phyloP scores from a whole-genome alignment of 2,888 invertebrate species.

The Brachypterus glaber region DNA sequence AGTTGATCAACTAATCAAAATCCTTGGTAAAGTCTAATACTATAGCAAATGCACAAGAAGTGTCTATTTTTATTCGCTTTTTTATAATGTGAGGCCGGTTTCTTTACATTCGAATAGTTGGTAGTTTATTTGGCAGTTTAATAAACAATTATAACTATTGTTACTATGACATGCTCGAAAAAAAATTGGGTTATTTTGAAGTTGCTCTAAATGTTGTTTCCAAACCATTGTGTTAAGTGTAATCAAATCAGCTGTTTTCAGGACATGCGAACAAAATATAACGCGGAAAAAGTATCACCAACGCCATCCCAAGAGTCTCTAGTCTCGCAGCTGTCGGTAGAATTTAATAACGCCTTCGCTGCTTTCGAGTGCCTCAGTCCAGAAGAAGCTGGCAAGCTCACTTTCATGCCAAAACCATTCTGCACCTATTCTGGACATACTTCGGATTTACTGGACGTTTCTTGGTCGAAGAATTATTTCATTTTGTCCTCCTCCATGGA shows the following conservation, averaged over 20 bases:
- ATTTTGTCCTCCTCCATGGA: constrained; percentile 98
- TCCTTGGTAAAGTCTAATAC: no score
- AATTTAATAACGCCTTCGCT: constrained; percentile 48
- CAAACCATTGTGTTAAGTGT: no score
- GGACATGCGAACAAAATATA: constrained; percentile 93
- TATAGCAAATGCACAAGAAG: no score
- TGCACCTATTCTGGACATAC: constrained; percentile 91
- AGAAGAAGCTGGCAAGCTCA: constrained; percentile 51
- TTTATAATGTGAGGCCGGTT: no score
- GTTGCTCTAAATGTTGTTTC: no score
- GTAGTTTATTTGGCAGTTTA: no score
- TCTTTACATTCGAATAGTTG: no score
- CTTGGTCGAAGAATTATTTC: constrained; percentile 99
- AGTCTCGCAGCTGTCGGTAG: constrained; percentile 64
- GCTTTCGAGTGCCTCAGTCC: constrained; percentile 51
- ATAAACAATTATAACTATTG: no score
- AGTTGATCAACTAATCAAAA: no score
- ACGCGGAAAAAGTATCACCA: constrained; percentile 84
- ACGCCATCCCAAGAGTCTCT: constrained; percentile 89
- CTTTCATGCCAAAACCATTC: constrained; percentile 85
- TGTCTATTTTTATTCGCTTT: no score
- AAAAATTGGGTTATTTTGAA: no score
- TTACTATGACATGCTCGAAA: no score
- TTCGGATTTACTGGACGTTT: constrained; percentile 91
- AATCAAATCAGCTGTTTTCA: constrained; percentile 38